Conservation (phyloP, 2,888 invertebrate species). For the Lasioglossum morio region DNA sequence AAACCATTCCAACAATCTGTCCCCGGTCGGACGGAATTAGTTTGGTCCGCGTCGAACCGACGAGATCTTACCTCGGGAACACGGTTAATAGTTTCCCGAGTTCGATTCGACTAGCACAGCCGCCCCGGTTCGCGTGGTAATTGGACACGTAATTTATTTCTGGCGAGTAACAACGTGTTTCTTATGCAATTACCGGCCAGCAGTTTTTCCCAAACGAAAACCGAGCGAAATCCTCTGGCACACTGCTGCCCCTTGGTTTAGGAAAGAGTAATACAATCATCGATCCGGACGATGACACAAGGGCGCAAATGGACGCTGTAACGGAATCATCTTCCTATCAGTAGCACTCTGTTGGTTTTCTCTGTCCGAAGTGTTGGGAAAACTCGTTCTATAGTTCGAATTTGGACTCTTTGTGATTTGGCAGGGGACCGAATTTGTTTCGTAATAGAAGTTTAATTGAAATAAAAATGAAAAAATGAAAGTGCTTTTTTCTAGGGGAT, state of each 20-base stretch:
- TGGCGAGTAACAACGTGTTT: constrained; percentile 63
- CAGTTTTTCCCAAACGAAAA: constrained; percentile 47
- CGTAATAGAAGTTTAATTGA: too few relatives aligned
- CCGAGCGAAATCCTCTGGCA: too few relatives aligned
- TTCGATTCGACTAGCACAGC: not conserved
- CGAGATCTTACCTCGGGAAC: not conserved
- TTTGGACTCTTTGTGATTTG: not conserved
- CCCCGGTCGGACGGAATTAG: constrained; percentile 16
- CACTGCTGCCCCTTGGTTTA: not conserved
- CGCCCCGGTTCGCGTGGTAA: constrained; percentile 65
- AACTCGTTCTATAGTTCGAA: not conserved
- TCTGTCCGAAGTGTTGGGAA: not conserved
- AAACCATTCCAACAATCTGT: not conserved
- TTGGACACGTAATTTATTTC: constrained; percentile 78
- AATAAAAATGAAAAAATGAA: too few relatives aligned
- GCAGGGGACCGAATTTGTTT: not conserved
- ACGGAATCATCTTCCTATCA: not conserved
- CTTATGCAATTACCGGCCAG: constrained; percentile 73
- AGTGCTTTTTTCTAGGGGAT: too few relatives aligned
- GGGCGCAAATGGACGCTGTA: not conserved
- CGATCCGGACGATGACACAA: constrained; percentile 63
- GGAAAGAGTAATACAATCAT: constrained; percentile 67
- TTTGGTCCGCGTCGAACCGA: constrained; percentile 27
- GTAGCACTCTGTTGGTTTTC: not conserved
- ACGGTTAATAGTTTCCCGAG: constrained; percentile 45